Evolutionary conservation across 1,140 invertebrate species (phyloP), one percentile per base, ranked within the genome.

Genomic region (Drosophila seguyi): DNA sequence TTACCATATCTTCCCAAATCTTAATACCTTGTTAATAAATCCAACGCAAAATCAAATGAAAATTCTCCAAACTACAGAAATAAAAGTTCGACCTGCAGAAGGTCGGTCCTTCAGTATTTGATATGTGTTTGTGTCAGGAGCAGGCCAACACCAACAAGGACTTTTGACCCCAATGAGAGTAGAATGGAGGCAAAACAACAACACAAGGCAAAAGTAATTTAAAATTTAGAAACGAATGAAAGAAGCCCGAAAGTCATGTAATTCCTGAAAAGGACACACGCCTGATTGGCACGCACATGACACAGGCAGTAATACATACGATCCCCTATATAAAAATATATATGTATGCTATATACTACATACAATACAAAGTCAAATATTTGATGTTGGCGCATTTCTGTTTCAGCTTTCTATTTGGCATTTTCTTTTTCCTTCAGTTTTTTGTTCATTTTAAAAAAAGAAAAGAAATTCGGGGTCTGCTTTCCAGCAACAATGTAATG

Each of bases 351-450:
- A 31, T 29, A 50, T 31, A 44, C 20, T 14, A 65, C 48, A 57
- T 25, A 79, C 66, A 79, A 81, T 74, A 87, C 80, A 87, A 87
- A 87, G 83, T 88, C 84, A 87, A 87, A 87, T 87, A 87, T 88
- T 88, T 87, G 84, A 83, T 63, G 76, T 88, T 88, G 75, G 63
- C 60, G 71, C 59, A 87, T 87, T 87, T 87, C 83, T 79, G 59
- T 87, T 87, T 87, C 59, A 87, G 84, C 80, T 85, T 86, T 87
- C 65, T 29, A 25, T 42, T 59, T 60, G 52, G 22, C 53, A 59
- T n/a, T 59, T 50, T 42, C 38, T 62, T 68, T 45, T 11, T 45
- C 13, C 16, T 38, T 4, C 44, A 22, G n/a, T 47, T 78, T 67
- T 65, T 61, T 48, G 61, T 52, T 62, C 71, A 66, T 83, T 83